A percentile compares a stretch with the other conserved stretches of the same genome.
These are phyloP conservation scores for Drosophila subsilvestris DNA, from an alignment of 2,888 invertebrate species.

Conservation along the genomic window DNA sequence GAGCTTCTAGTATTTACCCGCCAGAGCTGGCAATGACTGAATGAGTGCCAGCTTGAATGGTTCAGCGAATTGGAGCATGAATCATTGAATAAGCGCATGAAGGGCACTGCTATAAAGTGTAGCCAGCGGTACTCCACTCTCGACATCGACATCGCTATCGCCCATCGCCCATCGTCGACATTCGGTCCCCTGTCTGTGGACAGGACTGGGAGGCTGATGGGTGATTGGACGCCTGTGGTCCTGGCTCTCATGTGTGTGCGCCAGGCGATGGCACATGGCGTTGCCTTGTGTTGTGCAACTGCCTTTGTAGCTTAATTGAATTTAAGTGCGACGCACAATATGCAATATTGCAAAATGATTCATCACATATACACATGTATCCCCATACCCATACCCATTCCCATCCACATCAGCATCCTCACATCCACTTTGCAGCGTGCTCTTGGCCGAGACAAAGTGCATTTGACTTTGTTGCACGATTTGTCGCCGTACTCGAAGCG, in stretches of 20 bases:
- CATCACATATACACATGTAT: slow-evolving; percentile 30
- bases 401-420: neutral
- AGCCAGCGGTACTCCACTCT: slow-evolving; percentile 22
- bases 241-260: slow-evolving; percentile 8
- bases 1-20: neutral
- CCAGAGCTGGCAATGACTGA: slow-evolving; percentile 55
- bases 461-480: slow-evolving; percentile 69
- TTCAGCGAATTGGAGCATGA: slow-evolving; percentile 62
- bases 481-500: slow-evolving; percentile 48
- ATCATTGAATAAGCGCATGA: slow-evolving; percentile 51
- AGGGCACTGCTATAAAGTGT: slow-evolving; percentile 53
- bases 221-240: slow-evolving; percentile 51
- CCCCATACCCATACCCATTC: slow-evolving; percentile 2
- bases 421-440: slow-evolving; percentile 19
- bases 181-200: neutral
- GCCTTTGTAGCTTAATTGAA: slow-evolving; percentile 79
- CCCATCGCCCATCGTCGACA: neutral
- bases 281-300: slow-evolving; percentile 54
- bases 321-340: slow-evolving; percentile 77
- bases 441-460: slow-evolving; percentile 47
- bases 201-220: slow-evolving; percentile 11
- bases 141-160: slow-evolving; percentile 8
- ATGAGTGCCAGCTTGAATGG: slow-evolving; percentile 63
- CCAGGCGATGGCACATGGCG: slow-evolving; percentile 24
- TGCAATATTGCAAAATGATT: slow-evolving; percentile 74